Evolutionary conservation across 64 coral and sea anemone genomes (phyloP), one percentile per base, ranked within the genome.

Genomic region (Acropora yongei): DNA sequence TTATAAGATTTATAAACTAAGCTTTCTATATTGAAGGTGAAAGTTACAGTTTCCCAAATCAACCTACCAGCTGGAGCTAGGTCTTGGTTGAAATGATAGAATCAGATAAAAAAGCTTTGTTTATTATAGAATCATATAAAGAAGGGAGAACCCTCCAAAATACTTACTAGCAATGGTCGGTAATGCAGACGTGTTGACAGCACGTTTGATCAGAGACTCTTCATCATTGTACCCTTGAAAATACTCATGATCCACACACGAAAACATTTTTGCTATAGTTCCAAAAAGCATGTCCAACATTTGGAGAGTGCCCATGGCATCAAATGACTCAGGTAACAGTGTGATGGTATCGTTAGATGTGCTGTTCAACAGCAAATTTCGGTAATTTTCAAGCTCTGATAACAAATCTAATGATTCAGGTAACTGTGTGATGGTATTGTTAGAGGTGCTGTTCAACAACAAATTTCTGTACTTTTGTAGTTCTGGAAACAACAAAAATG

Each of bases 121-220:
- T 30, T 30, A 30, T 30, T 0, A 30, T 30, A 30, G 30, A 30
- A 0, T 30, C 30, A 30, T 30, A 30, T 30, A 30, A 30, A 30
- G 30, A 30, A 30, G 30, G 30, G 30, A 4, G 4, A 71, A 20
- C 30, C 7, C 30, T 30, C 30, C 30, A 30, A 30, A 30, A 30
- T 30, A 97, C 95, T 51, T 91, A 97, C 95, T 97, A 50, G 95
- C 95, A 72, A 97, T 91, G 63, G 87, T 75, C 42, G 95, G 92
- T 4, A 83, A 18, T 8, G 76, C 45, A 41, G 95, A 91, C 12
- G 95, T 88, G 60, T 97, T 91, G 10, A 88, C 72, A 17, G 95
- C 95, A 17, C 95, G 84, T 75, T 84, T 78, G 7, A 97, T 88
- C 47, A 97, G 41, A 0, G 92, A 88, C 5, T 97, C 92, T 55